Evolutionary conservation across 2,888 invertebrate genomes (phyloP), one percentile per base, ranked within the genome.

Genomic region (Papilio demoleus): DNA sequence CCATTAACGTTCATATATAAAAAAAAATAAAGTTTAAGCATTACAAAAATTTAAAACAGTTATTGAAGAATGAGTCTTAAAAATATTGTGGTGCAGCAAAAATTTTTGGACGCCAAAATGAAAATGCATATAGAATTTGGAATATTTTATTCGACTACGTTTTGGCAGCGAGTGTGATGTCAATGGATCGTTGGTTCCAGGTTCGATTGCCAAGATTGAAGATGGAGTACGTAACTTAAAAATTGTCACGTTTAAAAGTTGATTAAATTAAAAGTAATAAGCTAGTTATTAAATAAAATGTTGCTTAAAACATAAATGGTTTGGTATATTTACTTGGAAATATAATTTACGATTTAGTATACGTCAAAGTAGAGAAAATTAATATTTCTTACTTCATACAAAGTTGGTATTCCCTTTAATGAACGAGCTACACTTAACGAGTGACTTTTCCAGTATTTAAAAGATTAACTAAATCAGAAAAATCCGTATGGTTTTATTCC

Each of bases 161-260:
- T 62, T 67, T 67, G 53, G 62, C 62, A 56, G 22, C 11, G 34
- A 42, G 24, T 27, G 42, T 19, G 14, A 62, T 67, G 42, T 62
- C 62, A 45, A 67, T 42, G 62, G 56, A 53, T 62, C 56, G 22
- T 24, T 36, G 40, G n/a, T 1, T 53, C 3, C 56, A 14, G 56
- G 17, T 63, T 62, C 56, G 22, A 62, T 24, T 67, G 62, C 67
- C 67, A 67, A 67, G 27, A 56, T 63, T 12, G 56, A 50, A 31
- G 36, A 61, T 22, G 56, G 42, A 34, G 31, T 63, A 24, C 22
- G 14, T 17, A 22, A 42, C 31, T 40, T 62, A 40, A 12, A 34
- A 56, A 19, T 61, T 42, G 61, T 22, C 3, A 38, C 17, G 59
- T n/a, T 11, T n/a, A 3, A 0, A 22, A 61, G 40, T 61, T 27